Base-by-base conservation (phyloP, 2,113 vertebrate genomes). In the Athene noctua region DNA sequence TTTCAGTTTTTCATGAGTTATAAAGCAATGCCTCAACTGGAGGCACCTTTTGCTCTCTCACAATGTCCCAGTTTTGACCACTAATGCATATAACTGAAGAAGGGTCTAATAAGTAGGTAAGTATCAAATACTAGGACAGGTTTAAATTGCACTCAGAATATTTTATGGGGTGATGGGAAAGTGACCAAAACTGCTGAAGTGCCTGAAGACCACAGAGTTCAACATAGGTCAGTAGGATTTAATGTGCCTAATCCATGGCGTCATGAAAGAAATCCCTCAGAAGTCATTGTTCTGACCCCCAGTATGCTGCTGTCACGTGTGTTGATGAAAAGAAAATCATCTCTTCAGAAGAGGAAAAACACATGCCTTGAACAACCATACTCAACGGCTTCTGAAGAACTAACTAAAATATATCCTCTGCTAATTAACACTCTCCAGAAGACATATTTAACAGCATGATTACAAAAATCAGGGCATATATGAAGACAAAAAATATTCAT, bases 231-330 rank as follows among this genome's bases (percentile, higher is more conserved):
- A 46, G 32, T 23, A 62, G n/a, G 46, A 27, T 66, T 90, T 80
- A 55, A 29, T 46, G 54, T 62, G 55, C 38, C 29, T 86, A 34
- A 90, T 66, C 10, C 7, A 15, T 8, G 4, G 44, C 14, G 4
- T 67, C 72, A 71, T 0, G 0, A 74, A 71, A 55, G 59, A 94
- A 95, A 80, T 46, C 26, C 42, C 75, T 10, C 42, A 47, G 38
- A 54, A 88, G 19, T 10, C 8, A 1, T 29, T 72, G 27, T 74
- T 38, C 73, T 91, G 77, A 19, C 32, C 14, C 38, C 8, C 21
- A 57, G 4, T 13, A n/a, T 55, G 68, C 46, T 86, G 68, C 22
- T 0, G 1, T 68, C 61, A 80, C 0, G 0, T 15, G 51, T 8
- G 30, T 6, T 55, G 30, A 52, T 63, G 70, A 34, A 46, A 90